Evolutionary conservation across 2,113 vertebrate species (phyloP).

Genomic region (Lucifuga dentata): DNA sequence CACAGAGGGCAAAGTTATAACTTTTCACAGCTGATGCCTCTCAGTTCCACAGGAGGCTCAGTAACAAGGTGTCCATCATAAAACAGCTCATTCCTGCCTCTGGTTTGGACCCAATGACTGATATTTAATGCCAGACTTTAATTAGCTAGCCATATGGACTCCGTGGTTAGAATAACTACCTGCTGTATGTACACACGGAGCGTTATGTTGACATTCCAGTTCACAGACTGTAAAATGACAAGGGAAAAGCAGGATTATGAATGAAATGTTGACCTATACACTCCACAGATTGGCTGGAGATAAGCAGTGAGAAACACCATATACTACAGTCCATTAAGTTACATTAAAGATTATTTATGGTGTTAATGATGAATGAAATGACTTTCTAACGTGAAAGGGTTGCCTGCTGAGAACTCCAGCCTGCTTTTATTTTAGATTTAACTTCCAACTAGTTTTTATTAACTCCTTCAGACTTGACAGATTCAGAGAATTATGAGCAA

Average conservation of each 20-base stretch:
- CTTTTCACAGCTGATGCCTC: constrained; percentile 60
- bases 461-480: constrained; percentile 36
- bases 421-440: too few species aligned
- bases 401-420: too few species aligned
- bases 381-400: too few species aligned
- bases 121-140: constrained; percentile 53
- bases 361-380: too few species aligned
- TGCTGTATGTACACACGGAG: constrained; percentile 43
- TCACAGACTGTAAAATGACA: constrained; percentile 18
- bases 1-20: constrained; percentile 50
- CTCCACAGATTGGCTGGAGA: background rate
- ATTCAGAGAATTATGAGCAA: constrained; percentile 39
- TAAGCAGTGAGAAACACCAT: background rate
- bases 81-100: constrained; percentile 11
- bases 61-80: constrained; percentile 30
- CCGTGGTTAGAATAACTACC: constrained; percentile 47
- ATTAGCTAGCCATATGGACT: constrained; percentile 58
- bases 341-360: too few species aligned
- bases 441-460: constrained; percentile 43
- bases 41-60: constrained; percentile 63
- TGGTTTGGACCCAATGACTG: constrained; percentile 43
- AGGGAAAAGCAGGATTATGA: background rate
- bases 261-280: constrained; percentile 18
- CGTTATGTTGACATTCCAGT: constrained; percentile 23
- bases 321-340: too few species aligned